phyloP scores from a whole-genome alignment of 2,113 vertebrate genomes.

The Eretmochelys imbricata region DNA sequence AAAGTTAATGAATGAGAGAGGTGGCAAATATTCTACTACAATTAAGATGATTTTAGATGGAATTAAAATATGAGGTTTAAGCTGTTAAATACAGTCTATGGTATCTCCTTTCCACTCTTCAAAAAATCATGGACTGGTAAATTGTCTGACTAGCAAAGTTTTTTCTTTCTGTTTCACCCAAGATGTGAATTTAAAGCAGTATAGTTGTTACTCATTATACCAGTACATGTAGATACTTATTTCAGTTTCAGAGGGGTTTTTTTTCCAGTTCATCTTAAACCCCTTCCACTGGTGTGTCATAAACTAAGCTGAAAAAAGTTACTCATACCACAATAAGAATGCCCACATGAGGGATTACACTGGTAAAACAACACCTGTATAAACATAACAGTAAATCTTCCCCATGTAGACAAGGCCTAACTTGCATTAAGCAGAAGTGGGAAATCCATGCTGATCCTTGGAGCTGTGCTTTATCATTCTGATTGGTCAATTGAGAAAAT shows the following conservation, averaged over 20 bases:
- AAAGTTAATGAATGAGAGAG: conserved; percentile 37
- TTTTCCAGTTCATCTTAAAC: neutral
- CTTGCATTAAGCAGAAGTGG: neutral
- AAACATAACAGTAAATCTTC: neutral
- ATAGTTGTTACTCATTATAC: neutral
- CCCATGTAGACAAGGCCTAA: neutral
- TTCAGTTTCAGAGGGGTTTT: neutral
- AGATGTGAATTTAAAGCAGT: neutral
- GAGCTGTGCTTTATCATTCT: neutral
- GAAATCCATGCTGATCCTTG: neutral
- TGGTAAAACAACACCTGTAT: neutral
- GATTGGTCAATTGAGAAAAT: fast-evolving
- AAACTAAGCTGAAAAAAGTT: neutral
- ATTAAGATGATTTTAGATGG: conserved; percentile 27
- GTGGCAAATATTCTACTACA: conserved; percentile 1
- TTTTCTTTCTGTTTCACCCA: no score
- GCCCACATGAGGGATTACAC: neutral
- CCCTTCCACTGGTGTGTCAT: neutral
- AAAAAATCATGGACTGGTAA: neutral
- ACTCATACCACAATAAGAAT: neutral
- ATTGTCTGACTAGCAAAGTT: neutral
- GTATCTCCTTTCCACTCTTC: neutral
- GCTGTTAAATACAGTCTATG: neutral
- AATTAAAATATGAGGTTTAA: neutral
- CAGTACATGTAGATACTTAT: neutral